Percentiles rank a stretch among this genome's conserved stretches.
phyloP scores from a whole-genome alignment of 2,888 invertebrate species.

The Arrhopalites spinosus region DNA sequence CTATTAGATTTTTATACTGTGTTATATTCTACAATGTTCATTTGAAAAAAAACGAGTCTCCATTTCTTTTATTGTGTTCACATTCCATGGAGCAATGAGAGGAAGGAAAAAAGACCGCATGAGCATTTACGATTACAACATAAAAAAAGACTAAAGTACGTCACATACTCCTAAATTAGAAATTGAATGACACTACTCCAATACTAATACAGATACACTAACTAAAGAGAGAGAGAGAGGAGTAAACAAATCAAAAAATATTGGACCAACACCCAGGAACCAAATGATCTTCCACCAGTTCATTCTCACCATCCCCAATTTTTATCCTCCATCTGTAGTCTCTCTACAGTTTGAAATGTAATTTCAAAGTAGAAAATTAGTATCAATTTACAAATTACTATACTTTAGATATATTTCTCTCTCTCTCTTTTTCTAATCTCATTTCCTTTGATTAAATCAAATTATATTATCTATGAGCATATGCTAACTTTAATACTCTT shows the following conservation, averaged over 20 bases:
- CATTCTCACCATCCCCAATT: background rate
- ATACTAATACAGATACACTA: background rate
- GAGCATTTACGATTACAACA: constrained; percentile 9
- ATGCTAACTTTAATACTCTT: no score
- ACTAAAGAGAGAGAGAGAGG: background rate
- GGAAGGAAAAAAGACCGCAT: background rate
- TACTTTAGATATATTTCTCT: background rate
- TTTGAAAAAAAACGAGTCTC: no score
- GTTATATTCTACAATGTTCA: background rate
- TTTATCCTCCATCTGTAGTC: no score
- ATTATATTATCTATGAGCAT: background rate
- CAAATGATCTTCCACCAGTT: background rate
- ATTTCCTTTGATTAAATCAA: constrained; percentile 35
- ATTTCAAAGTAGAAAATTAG: constrained; percentile 18
- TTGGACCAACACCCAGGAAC: background rate
- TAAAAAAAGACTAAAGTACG: background rate
- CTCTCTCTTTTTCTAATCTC: constrained; percentile 17
- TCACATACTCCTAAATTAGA: constrained; percentile 16
- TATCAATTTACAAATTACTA: constrained; percentile 34
- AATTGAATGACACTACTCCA: background rate
- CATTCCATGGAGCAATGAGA: no score
- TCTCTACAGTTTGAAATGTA: background rate
- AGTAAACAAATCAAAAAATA: background rate
- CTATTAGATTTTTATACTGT: background rate
- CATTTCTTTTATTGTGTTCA: no score